Conservation (phyloP, 2,113 vertebrate genomes). For the Cygnus atratus region DNA sequence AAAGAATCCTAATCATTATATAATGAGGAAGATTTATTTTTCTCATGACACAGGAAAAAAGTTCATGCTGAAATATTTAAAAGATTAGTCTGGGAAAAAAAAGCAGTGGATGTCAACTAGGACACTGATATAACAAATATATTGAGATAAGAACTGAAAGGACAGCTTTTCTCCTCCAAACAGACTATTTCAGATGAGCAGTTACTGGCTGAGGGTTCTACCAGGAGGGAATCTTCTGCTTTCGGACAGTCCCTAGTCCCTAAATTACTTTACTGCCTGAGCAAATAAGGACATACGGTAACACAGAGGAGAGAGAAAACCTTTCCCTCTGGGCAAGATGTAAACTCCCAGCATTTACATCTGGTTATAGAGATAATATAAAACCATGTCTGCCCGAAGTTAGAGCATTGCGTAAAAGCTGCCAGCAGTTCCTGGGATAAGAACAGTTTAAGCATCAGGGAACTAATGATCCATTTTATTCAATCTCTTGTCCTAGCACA, state of each 20-base stretch:
- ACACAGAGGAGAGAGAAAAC: neutral
- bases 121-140: neutral
- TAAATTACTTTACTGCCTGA: neutral
- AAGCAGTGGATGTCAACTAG: neutral
- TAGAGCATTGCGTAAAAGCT: neutral
- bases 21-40: conserved; percentile 2
- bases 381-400: neutral
- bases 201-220: neutral
- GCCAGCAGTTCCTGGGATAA: neutral
- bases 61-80: neutral
- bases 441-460: neutral
- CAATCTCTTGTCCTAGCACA: neutral
- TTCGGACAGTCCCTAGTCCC: neutral
- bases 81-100: neutral
- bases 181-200: neutral
- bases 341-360: rapidly evolving
- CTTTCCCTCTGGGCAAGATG: neutral
- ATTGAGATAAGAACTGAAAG: neutral
- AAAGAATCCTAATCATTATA: conserved; percentile 15
- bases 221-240: neutral
- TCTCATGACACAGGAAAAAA: neutral
- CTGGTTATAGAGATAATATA: neutral
- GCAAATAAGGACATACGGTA: neutral
- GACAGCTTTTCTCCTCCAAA: neutral
- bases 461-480: neutral